Evolutionary conservation across 2,888 invertebrate species (phyloP).

Genomic region (Argyra leucocephala): DNA sequence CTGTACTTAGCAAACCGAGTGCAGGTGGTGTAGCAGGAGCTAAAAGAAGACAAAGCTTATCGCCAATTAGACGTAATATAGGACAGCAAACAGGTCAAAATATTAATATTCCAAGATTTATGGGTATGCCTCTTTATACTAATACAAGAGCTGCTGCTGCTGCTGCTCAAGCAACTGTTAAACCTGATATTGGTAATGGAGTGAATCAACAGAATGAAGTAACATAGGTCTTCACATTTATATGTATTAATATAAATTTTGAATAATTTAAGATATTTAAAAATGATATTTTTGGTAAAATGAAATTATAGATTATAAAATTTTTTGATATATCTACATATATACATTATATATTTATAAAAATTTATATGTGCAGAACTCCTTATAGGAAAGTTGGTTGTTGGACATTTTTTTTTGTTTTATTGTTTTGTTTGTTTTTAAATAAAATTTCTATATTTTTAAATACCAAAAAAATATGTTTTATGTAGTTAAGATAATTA

Average conservation of each 20-base stretch:
- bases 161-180: too few species aligned
- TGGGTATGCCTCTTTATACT: conserved; percentile 68
- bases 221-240: too few species aligned
- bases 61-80: conserved; percentile 17
- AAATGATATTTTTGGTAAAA: neutral
- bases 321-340: too few species aligned
- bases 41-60: conserved; percentile 28
- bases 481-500: too few species aligned
- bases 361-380: neutral
- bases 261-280: neutral
- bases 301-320: neutral
- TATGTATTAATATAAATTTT: neutral
- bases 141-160: conserved; percentile 26
- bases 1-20: conserved; percentile 37
- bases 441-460: neutral
- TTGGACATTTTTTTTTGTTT: neutral
- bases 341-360: too few species aligned
- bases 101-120: conserved; percentile 51
- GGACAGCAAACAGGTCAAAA: neutral
- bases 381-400: conserved; percentile 1
- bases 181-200: neutral
- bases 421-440: neutral
- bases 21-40: conserved; percentile 35
- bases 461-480: neutral
- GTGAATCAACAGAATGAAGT: neutral